Evolutionary conservation across 2,888 invertebrate genomes (phyloP), one percentile per base, ranked within the genome.

Genomic region (Netelia melanura): DNA sequence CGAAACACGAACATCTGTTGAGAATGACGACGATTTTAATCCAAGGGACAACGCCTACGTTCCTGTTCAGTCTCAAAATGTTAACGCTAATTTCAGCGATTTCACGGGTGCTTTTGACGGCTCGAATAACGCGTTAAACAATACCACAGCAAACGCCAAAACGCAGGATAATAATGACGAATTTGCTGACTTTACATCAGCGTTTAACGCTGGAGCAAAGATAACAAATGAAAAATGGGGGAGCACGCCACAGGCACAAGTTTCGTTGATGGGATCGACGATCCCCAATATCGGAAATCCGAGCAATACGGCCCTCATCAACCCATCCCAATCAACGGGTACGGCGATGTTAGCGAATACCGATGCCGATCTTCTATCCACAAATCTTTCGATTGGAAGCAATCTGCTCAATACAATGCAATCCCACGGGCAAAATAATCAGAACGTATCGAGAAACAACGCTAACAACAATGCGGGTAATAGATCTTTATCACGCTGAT

Each of bases 161-260:
- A n/a, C 54, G 1, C 91, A 91, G 83, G 91, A 91, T 3, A 88
- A 88, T 83, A 94, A 93, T 84, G 97, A 96, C 88, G 97, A 97
- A 87, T 98, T 98, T 94, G 98, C 97, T 0, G 98, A 98, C 94
- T 98, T 98, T 93, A 95, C 95, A 84, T 96, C 96, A 64, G 97
- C 97, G 9, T 98, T 97, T 94, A 92, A 91, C 84, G 87, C 92
- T 0, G 88, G 89, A 10, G 85, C 91, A 1, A 90, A 88, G 14
- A 90, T 93, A 87, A 88, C 91, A 21, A 91, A 89, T 76, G 86
- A 87, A 48, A 87, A 76, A 79, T 87, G 87, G 87, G 48, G 80
- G 23, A 71, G 84, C 87, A 75, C 87, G 58, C 88, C 89, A 21
- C 90, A 90, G 62, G 78, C 90, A 11, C 91, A 90, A 83, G 87